phyloP scores from a whole-genome alignment of 2,888 invertebrate genomes.

The Schizotus pectinicornis region DNA sequence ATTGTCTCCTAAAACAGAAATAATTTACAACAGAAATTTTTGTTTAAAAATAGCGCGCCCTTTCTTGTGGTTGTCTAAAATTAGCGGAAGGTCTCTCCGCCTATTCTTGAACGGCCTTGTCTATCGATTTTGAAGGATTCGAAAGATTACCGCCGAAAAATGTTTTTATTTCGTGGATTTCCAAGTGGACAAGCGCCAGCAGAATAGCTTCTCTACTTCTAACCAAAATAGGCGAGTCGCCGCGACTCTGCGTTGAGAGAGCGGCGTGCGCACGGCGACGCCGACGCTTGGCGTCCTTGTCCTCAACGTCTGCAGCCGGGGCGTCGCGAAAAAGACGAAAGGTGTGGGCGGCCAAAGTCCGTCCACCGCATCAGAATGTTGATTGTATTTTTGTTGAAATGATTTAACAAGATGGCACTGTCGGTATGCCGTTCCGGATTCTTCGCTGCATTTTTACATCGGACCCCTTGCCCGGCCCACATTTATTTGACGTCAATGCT shows the following conservation, averaged over 20 bases:
- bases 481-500: too few relatives aligned
- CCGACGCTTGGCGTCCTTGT: constrained; percentile 18
- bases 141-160: constrained; percentile 4
- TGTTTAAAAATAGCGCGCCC: neutral
- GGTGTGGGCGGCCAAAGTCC: constrained; percentile 7
- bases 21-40: neutral
- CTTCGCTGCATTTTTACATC: constrained; percentile 1
- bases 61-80: too few relatives aligned
- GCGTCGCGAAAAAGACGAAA: constrained; percentile 9
- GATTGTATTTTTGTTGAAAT: neutral
- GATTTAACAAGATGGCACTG: constrained; percentile 5
- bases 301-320: constrained; percentile 7
- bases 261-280: constrained; percentile 26
- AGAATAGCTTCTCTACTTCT: constrained; percentile 29
- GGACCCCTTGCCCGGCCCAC: too few relatives aligned
- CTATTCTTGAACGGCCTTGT: neutral
- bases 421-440: constrained; percentile 19
- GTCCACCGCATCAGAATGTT: constrained; percentile 2
- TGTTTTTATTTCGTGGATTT: constrained; percentile 25
- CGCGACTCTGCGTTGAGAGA: constrained; percentile 16
- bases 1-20: neutral
- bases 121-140: neutral
- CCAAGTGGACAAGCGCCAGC: constrained; percentile 23
- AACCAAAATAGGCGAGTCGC: constrained; percentile 37
- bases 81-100: too few relatives aligned